Evolutionary conservation across 2,113 vertebrate genomes (phyloP), one percentile per base, ranked within the genome.

Genomic region (Odobenus rosmarus): DNA sequence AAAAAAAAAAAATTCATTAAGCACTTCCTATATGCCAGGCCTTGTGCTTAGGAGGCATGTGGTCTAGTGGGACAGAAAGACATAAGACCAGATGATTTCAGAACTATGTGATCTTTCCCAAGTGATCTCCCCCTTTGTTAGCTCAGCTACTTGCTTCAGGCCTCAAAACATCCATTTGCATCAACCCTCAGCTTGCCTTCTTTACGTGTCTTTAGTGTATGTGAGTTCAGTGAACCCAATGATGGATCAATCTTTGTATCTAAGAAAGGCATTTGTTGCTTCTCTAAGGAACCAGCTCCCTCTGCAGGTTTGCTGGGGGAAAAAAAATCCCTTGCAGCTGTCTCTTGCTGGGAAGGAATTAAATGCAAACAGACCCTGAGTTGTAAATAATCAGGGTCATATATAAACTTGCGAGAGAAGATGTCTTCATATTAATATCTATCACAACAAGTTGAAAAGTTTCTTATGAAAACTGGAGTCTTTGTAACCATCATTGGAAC

Each of bases 371-470:
- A 69, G 49, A 81, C 12, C 49, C 61, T 33, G 55, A 74, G 92
- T 84, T 97, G 81, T 97, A 98, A 98, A 98, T 97, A 53, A 51
- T 90, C 57, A 39, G 18, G 88, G 28, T 98, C 95, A 93, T 80
- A 31, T 93, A 96, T 67, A 31, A 97, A 31, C 33, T 72, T 23
- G 31, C 0, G 0, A 26, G 64, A 76, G 69, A 86, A 16, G n/a
- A 61, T 62, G 24, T 55, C 33, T 82, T 79, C 49, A 18, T 55
- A 42, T 51, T 79, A 74, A 24, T 26, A 9, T 21, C 24, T 23
- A 19, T 55, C 26, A 33, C 23, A 46, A n/a, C 18, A 71, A 67
- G 16, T 26, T 74, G 62, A 53, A 59, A 71, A 15, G 10, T 74
- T 93, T 85, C 53, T 87, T 67, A 21, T 33, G 46, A 88, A 89